Evolutionary conservation across 2,113 vertebrate species (phyloP).

Genomic region (Ophiodon elongatus): DNA sequence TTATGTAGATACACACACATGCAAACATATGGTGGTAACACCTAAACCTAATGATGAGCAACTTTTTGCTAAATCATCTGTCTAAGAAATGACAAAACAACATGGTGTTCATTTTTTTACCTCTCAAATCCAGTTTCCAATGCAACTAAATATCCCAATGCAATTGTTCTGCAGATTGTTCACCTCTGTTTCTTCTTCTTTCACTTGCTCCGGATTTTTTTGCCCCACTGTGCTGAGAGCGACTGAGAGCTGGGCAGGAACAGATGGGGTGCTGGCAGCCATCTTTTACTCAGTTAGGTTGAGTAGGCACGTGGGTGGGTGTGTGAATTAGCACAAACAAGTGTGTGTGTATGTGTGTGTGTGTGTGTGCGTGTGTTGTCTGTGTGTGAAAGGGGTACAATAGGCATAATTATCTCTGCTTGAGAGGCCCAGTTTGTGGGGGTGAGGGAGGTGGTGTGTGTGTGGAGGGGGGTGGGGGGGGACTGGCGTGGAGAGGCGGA

Average conservation of each 20-base stretch:
- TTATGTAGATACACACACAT: not conserved
- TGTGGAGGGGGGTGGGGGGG: not conserved
- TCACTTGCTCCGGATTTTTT: constrained; percentile 37
- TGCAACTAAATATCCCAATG: not conserved
- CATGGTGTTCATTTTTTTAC: not conserved
- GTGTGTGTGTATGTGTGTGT: constrained; percentile 61
- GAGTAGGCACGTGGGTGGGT: constrained; percentile 81
- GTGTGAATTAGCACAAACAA: constrained; percentile 81
- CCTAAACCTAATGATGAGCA: constrained; percentile 4
- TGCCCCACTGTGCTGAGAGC: constrained; percentile 50
- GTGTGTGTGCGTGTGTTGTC: constrained; percentile 49
- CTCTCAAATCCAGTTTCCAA: not conserved
- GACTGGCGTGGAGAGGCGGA: constrained; percentile 66
- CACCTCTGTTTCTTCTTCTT: not conserved
- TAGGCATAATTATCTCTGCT: constrained; percentile 83
- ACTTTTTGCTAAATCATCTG: not conserved
- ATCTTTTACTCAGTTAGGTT: constrained; percentile 81
- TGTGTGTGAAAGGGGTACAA: constrained; percentile 72
- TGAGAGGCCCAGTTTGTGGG: constrained; percentile 72
- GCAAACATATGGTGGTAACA: constrained; percentile 41
- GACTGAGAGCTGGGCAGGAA: constrained; percentile 66
- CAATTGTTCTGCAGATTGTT: constrained; percentile 12
- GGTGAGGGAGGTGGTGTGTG: not conserved
- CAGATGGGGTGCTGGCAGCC: constrained; percentile 84
- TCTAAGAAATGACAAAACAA: not conserved